Evolutionary conservation across 1,140 invertebrate genomes (phyloP), one percentile per base, ranked within the genome.

Genomic region (Aplysia californica): DNA sequence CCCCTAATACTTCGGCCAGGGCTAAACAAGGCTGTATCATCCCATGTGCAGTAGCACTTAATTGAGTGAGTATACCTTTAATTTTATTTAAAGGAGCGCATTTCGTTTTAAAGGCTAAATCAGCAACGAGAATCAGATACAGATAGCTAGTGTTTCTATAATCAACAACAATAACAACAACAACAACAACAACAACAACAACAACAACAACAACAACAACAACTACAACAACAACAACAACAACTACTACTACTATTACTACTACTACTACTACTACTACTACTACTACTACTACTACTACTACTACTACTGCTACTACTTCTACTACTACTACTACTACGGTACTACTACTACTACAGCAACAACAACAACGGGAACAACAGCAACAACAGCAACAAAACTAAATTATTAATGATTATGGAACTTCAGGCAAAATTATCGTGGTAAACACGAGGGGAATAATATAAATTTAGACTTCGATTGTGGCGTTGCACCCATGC

Each of bases 251-350:
- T 50, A 61, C 15, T 61, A 61, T 26, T 61, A 61, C 59, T 61
- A 61, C 59, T 61, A 61, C 59, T 61, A 61, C 26, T 61, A 61
- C 59, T 61, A 61, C 59, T 61, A 61, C 59, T 61, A 61, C 59
- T 61, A 61, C 59, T 61, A 29, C 59, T 61, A 29, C 59, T 61
- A 29, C 59, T 29, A 20, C 26, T 61, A 61, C 59, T 29, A 15
- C 59, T 20, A 20, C 59, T 29, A 20, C 59, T 61, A 15, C 26
- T 61, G 10, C 59, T 61, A 20, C 59, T 61, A 20, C 59, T 61
- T 18, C 59, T 61, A 20, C 59, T 61, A 20, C 59, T 61, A n/a
- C n/a, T n/a, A n/a, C n/a, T n/a, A n/a, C n/a, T n/a, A n/a, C n/a
- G n/a, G n/a, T n/a, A n/a, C n/a, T n/a, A n/a, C n/a, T n/a, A n/a